Percentiles rank a stretch among this genome's conserved stretches.
These are phyloP conservation scores for Polylopha cassiicola DNA, from an alignment of 2,888 invertebrate species.

Conservation along the genomic window DNA sequence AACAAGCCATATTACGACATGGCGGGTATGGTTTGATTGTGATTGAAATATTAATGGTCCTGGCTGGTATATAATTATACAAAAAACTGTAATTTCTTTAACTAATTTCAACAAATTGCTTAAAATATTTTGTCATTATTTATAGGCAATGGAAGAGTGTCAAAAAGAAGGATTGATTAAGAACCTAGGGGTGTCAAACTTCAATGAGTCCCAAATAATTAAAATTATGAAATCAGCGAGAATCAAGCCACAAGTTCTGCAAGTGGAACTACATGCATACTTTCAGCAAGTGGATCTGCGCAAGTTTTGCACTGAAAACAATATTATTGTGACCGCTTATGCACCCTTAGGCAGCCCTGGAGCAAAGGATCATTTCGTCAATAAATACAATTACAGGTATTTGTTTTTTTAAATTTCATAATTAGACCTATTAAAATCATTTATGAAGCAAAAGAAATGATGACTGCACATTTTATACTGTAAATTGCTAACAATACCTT, in stretches of 20 bases:
- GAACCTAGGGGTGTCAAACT: constrained; percentile 90
- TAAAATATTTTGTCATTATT: no score
- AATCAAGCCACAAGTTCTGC: constrained; percentile 84
- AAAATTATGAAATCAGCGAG: constrained; percentile 77
- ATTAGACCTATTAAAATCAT: background rate
- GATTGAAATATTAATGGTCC: background rate
- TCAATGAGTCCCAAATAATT: constrained; percentile 82
- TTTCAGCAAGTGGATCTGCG: constrained; percentile 83
- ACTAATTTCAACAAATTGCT: no score
- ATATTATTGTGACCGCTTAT: constrained; percentile 83
- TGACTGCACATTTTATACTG: background rate
- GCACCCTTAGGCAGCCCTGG: constrained; percentile 85
- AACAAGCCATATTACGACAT: constrained; percentile 81
- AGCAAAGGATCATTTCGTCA: constrained; percentile 79
- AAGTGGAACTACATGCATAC: constrained; percentile 86
- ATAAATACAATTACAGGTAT: constrained; percentile 79
- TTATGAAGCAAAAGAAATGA: background rate
- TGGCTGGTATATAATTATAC: no score
- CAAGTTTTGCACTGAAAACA: constrained; percentile 77
- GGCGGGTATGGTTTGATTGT: constrained; percentile 75
- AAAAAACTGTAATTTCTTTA: no score
- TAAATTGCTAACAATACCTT: no score
- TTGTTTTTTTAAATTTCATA: constrained; percentile 11
- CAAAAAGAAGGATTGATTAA: constrained; percentile 79
- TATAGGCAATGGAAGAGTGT: constrained; percentile 83